Evolutionary conservation across 2,888 invertebrate genomes (phyloP), one percentile per base, ranked within the genome.

Genomic region (Scrobipalpa atriplicella): DNA sequence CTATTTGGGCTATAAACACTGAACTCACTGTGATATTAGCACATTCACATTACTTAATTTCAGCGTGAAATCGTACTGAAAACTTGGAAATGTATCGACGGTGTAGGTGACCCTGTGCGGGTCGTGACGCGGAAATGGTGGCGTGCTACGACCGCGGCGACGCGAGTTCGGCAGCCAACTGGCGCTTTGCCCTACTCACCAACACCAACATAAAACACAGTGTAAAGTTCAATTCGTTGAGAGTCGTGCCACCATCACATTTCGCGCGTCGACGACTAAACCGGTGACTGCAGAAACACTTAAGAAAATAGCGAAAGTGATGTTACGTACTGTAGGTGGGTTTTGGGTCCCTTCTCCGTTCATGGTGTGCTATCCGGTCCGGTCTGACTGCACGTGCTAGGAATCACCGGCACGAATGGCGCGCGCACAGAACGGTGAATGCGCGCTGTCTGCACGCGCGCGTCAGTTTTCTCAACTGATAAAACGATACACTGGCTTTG

Each of bases 121-220:
- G 83, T 83, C 83, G 81, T 71, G 75, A 73, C 71, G 76, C 78
- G 82, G 76, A 79, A 80, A 81, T 77, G 72, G 71, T 72, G 67
- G 64, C 61, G 72, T 73, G 73, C 73, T 75, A 72, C 83, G 82
- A 81, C 84, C 78, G 82, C 79, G 77, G 79, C 82, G 80, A 75
- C 74, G 81, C 84, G 81, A 81, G 84, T 77, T 72, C 80, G 80
- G 80, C 77, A 82, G 91, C 92, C 92, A 91, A 91, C 92, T 92
- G 92, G 92, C 92, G 88, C 73, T 72, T 84, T 91, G 92, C 92
- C 91, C 87, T 86, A 80, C 77, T 78, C 79, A 82, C 81, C 80
- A 81, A 75, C 79, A 82, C 81, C 80, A 81, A 75, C 77, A 77
- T 79, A 81, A 84, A 77, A 78, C 73, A 78, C 78, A 84, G 90